phyloP scores from a whole-genome alignment of 2,797 vertebrate genomes.

The Carcharodon carcharias region DNA sequence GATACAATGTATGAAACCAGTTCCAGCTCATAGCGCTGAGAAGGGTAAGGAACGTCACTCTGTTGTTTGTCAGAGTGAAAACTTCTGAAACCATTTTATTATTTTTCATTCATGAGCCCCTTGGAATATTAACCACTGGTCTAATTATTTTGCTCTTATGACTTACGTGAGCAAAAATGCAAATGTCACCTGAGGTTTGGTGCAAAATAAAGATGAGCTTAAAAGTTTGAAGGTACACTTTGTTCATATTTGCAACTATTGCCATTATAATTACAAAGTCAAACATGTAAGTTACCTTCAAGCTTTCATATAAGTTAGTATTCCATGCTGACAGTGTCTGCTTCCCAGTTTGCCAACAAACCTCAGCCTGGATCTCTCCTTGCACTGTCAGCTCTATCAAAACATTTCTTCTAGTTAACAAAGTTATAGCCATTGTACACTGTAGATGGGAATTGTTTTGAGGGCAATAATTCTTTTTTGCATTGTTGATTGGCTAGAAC shows the following conservation, averaged over 20 bases:
- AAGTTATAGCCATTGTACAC: not conserved
- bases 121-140: not conserved
- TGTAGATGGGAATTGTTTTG: not conserved
- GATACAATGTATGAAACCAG: not conserved
- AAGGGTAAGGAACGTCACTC: not conserved
- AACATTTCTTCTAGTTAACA: not conserved
- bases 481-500: not conserved
- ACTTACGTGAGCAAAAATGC: not conserved
- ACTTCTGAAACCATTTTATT: not conserved
- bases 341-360: not conserved
- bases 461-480: not conserved
- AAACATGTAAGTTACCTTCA: not conserved
- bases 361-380: not conserved
- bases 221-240: slow-evolving; percentile 6
- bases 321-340: not conserved
- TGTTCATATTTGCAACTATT: not conserved
- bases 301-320: not conserved
- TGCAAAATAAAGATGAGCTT: not conserved
- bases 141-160: not conserved
- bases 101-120: not conserved
- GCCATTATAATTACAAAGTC: not conserved
- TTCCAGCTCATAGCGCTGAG: slow-evolving; percentile 16
- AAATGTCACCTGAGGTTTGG: not conserved
- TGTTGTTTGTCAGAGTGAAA: not conserved
- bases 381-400: not conserved